Evolutionary conservation across 1,140 invertebrate genomes (phyloP).

Genomic region (Drosophila serrata): DNA sequence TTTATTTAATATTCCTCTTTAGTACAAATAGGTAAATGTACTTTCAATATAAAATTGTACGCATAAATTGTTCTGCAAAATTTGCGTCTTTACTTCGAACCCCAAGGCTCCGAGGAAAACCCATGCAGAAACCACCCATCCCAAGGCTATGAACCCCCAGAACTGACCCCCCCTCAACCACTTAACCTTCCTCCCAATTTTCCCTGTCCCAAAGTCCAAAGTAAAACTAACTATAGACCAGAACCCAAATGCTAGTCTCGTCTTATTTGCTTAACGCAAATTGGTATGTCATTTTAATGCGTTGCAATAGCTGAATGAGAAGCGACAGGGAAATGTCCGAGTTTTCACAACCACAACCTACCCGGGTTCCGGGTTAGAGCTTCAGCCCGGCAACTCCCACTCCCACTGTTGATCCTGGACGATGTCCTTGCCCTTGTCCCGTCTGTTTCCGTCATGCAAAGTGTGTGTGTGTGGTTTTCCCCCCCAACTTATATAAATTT

Average conservation of each 20-base stretch:
- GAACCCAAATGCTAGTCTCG: conserved; percentile 62
- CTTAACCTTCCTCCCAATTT: conserved; percentile 3
- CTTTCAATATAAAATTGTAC: background rate
- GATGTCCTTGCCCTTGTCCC: conserved; percentile 43
- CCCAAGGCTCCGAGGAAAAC: background rate
- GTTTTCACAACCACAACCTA: conserved; percentile 37
- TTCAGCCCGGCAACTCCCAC: background rate
- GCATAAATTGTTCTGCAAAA: background rate
- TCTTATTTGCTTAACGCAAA: conserved; percentile 82
- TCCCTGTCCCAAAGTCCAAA: conserved; percentile 17
- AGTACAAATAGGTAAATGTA: background rate
- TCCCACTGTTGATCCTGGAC: conserved; percentile 7
- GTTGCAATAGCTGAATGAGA: conserved; percentile 51
- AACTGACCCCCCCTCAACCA: conserved; percentile 8
- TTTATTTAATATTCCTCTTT: background rate
- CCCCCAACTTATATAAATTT: conserved; percentile 29
- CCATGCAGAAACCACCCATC: conserved; percentile 16
- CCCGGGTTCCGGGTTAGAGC: conserved; percentile 24
- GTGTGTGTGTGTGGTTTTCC: conserved; percentile 50
- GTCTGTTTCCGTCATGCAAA: conserved; percentile 75
- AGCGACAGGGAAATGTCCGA: conserved; percentile 44
- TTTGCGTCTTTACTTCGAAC: background rate
- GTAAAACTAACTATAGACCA: conserved; percentile 14
- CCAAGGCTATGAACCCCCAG: conserved; percentile 5
- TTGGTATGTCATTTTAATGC: conserved; percentile 82